Evolutionary conservation across 35 echinoderm and acorn worm genomes (phyloP), one percentile per base, ranked within the genome.

Genomic region (Apostichopus californicus): DNA sequence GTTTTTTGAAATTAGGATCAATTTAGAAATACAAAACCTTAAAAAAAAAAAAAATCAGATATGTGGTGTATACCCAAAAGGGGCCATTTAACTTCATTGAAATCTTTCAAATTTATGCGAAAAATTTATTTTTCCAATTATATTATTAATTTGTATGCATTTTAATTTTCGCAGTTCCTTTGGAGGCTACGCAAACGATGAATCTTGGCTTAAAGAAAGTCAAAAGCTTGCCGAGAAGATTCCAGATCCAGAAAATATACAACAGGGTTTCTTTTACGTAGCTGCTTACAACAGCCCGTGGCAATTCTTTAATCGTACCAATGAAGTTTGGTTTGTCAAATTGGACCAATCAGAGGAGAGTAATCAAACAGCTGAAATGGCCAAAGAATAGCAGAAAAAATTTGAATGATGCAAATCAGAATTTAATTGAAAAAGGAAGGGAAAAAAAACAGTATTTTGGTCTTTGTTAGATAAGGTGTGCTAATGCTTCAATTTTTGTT

Each of bases 311-410:
- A 94, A 94, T 78, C 57, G 95, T 5, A 80, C 84, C 15, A 96
- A 96, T 58, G 95, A 96, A 79, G 91, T 96, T 21, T 96, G 95
- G 95, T 89, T 96, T 92, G 93, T 96, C 6, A 86, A 92, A 3
- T 14, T 56, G 8, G 86, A 87, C 17, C 86, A 87, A 66, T 64
- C 86, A 87, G 86, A 68, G 17, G 52, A 55, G 25, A 56, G 7
- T 4, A 34, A 83, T 46, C 34, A 46, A 46, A 46, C 0, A 46
- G 34, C 34, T 46, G 34, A 46, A 46, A 46, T 46, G 34, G 34
- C 34, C 34, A 46, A 46, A 46, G 34, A 46, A 46, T 46, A 46
- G 34, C 34, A 46, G 34, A 46, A 46, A 3, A 46, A 46, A 46
- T 46, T 46, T 46, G 34, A 46, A 46, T 46, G 34, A 46, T 46